Evolutionary conservation across 1,140 invertebrate genomes (phyloP).

Genomic region (Belonocnema kinseyi): DNA sequence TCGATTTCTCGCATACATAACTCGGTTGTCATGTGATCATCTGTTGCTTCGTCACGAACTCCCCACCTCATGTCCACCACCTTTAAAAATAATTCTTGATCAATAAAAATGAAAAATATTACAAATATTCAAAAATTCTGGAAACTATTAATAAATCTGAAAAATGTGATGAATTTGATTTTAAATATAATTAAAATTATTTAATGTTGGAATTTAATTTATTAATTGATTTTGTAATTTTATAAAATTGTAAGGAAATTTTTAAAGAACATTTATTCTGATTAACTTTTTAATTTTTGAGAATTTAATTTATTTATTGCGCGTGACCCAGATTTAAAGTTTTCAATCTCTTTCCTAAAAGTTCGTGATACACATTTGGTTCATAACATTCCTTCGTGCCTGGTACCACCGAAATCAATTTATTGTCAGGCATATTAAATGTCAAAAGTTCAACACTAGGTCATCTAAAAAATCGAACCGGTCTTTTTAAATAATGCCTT

Average conservation of each 20-base stretch:
- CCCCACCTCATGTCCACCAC: conserved; percentile 99
- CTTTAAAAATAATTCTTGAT: conserved; percentile 72
- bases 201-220: neutral
- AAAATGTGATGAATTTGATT: too few relatives aligned
- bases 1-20: conserved; percentile 98
- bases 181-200: too few relatives aligned
- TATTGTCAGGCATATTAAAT: conserved; percentile 35
- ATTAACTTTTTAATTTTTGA: too few relatives aligned
- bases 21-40: conserved; percentile 99
- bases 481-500: neutral
- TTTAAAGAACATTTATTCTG: too few relatives aligned
- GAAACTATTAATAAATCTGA: too few relatives aligned
- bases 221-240: neutral
- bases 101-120: neutral
- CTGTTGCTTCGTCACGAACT: conserved; percentile 95
- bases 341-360: neutral
- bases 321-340: neutral
- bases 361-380: neutral
- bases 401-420: conserved; percentile 52
- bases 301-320: too few relatives aligned
- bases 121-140: too few relatives aligned
- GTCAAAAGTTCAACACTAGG: conserved; percentile 40
- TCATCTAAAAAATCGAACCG: conserved; percentile 1
- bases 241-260: too few relatives aligned
- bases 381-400: conserved; percentile 37